These are phyloP conservation scores for Sylvietta virens DNA, from an alignment of 2,113 vertebrate genomes.

Conservation along the genomic window DNA sequence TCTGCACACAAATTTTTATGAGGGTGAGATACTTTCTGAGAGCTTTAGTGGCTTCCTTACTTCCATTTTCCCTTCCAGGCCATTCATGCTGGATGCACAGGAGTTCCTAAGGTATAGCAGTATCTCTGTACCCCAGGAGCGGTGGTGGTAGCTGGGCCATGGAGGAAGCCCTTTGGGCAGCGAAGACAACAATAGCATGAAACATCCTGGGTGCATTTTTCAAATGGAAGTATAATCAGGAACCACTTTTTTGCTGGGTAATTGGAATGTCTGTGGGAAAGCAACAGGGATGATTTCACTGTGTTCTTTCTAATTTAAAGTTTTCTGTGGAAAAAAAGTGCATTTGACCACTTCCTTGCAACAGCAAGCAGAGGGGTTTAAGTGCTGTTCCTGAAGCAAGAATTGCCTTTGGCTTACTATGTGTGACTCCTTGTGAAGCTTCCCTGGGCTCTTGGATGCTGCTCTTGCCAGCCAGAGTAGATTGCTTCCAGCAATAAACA, in stretches of 20 bases:
- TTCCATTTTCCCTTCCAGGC: neutral
- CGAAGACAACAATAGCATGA: neutral
- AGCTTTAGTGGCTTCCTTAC: neutral
- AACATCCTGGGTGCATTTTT: neutral
- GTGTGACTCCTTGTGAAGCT: conserved; percentile 55
- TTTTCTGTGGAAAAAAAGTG: neutral
- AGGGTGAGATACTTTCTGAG: neutral
- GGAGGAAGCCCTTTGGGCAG: neutral
- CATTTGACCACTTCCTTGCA: neutral
- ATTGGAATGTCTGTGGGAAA: neutral
- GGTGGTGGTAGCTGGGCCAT: neutral
- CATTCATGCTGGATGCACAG: neutral
- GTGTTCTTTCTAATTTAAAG: neutral
- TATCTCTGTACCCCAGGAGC: neutral
- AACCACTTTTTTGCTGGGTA: neutral
- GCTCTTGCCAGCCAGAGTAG: conserved; percentile 13
- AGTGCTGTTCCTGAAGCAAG: conserved; percentile 48
- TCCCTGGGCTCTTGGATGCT: conserved; percentile 26
- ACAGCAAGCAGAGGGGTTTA: neutral
- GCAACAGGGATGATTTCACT: neutral
- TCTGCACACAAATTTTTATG: fast-evolving
- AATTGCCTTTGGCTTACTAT: conserved; percentile 53
- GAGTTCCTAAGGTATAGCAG: neutral
- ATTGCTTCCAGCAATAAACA: conserved; percentile 66
- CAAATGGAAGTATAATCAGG: neutral